phyloP scores from a whole-genome alignment of 1,140 invertebrate species.

The Araneus ventricosus region DNA sequence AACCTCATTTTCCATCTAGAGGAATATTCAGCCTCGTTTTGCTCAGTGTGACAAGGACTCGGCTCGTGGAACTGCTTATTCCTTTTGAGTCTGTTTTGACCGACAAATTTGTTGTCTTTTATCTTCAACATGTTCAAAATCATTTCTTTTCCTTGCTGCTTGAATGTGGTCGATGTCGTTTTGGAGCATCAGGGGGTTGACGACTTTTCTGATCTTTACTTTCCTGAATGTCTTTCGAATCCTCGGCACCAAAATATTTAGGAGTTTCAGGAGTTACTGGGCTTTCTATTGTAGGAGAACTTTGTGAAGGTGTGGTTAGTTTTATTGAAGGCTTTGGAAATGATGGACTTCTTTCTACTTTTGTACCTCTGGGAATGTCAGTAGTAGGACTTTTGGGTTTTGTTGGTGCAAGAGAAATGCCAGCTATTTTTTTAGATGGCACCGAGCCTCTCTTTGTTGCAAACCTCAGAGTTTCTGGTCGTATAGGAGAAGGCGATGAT shows the following conservation, averaged over 20 bases:
- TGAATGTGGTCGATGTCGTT: constrained; percentile 22
- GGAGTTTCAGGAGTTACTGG: background rate
- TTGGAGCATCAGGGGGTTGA: constrained; percentile 41
- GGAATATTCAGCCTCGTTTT: background rate
- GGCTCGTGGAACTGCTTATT: background rate
- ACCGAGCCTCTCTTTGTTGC: constrained; percentile 15
- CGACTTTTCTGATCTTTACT: background rate
- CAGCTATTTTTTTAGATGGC: constrained; percentile 61
- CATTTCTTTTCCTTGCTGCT: constrained; percentile 49
- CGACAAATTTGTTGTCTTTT: background rate
- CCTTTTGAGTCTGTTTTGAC: background rate
- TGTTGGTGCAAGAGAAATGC: constrained; percentile 35
- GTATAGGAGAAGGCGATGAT: constrained; percentile 11
- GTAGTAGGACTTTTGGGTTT: background rate
- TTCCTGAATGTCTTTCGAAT: background rate
- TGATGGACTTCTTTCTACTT: constrained; percentile 6
- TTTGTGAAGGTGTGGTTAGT: background rate
- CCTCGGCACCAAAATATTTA: background rate
- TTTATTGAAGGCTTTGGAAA: constrained; percentile 44
- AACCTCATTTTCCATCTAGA: background rate
- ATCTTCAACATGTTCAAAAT: background rate
- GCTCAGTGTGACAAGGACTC: background rate
- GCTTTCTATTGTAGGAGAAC: background rate
- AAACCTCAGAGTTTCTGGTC: constrained; percentile 54
- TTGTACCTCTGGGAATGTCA: constrained; percentile 49